Evolutionary conservation across 1,140 invertebrate genomes (phyloP).

Genomic region (Yoshiicerus persimilis): DNA sequence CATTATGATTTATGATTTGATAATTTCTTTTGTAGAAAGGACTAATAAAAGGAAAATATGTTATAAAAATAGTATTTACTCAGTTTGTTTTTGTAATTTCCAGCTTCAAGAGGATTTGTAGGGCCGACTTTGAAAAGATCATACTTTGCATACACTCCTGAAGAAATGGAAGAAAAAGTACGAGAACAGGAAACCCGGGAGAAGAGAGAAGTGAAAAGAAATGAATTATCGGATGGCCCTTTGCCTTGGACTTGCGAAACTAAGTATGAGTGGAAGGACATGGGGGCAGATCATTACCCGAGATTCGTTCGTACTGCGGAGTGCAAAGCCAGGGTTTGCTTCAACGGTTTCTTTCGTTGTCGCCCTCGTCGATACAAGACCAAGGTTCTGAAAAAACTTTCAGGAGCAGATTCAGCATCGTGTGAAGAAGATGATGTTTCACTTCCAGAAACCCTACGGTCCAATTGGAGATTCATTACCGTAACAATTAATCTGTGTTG

Average conservation of each 20-base stretch:
- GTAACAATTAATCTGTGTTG: conserved; percentile 46
- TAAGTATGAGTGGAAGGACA: conserved; percentile 43
- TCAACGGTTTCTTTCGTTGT: conserved; percentile 47
- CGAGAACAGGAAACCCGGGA: background rate
- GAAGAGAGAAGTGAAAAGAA: conserved; percentile 35
- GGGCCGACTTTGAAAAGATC: conserved; percentile 40
- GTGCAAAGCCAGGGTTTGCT: conserved; percentile 42
- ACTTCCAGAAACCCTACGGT: conserved; percentile 40
- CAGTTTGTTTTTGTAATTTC: too few relatives aligned
- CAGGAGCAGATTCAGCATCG: conserved; percentile 26
- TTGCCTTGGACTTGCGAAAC: conserved; percentile 44
- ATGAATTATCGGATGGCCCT: conserved; percentile 3
- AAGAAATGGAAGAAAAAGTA: conserved; percentile 42
- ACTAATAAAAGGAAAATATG: too few relatives aligned
- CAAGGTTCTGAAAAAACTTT: conserved; percentile 40
- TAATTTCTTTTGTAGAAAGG: too few relatives aligned
- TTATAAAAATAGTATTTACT: too few relatives aligned
- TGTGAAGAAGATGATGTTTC: conserved; percentile 48
- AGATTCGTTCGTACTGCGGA: conserved; percentile 48
- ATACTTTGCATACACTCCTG: conserved; percentile 40
- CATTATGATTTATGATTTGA: too few relatives aligned
- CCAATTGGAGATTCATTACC: conserved; percentile 41
- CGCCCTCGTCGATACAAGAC: conserved; percentile 48
- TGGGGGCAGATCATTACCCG: conserved; percentile 47
- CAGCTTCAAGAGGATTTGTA: conserved; percentile 39